Base-by-base conservation (phyloP, 2,113 vertebrate species). In the Embiotoca jacksoni region DNA sequence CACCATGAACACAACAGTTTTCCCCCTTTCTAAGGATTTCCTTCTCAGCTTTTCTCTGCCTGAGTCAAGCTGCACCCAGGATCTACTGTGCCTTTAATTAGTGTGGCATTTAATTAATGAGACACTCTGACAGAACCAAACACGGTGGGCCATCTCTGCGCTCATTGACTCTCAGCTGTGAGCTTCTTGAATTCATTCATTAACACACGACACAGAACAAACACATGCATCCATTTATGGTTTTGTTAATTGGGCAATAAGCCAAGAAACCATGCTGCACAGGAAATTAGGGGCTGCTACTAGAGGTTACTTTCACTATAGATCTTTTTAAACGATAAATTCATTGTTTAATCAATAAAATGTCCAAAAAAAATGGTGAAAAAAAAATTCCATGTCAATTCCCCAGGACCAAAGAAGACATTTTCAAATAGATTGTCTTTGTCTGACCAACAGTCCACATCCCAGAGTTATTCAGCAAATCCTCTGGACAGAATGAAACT, bases 81-180 rank as follows among this genome's bases (percentile, higher is more conserved):
- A 54, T 54, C 30, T 50, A 63, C 77, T 56, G 72, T 61, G 66
- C 71, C 56, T 87, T 80, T 64, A 50, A 72, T 80, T 75, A 64
- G 72, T 53, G 64, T 58, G 46, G 33, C 60, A 50, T 73, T 87
- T 84, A 72, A 89, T 86, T 89, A 83, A 75, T 46, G 30, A 37
- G 37, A 75, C 52, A 61, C 15, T 50, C 15, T 66, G 60, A 70
- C 70, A 65, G 68, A 74, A 35, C 53, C 11, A 30, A 23, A 49
- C 63, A 56, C 56, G 44, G 46, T 75, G 70, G 63, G 66, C 47
- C 55, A 68, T 36, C 53, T 44, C 44, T 63, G 23, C 23, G 16
- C 55, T 71, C 64, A 54, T 1, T 61, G 60, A 56, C 50, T 80
- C 60, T 37, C 57, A 63, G 47, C 44, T 57, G 75, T 46, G 39